These are phyloP conservation scores for Ooceraea biroi DNA, from an alignment of 1,140 invertebrate species.

Conservation along the genomic window DNA sequence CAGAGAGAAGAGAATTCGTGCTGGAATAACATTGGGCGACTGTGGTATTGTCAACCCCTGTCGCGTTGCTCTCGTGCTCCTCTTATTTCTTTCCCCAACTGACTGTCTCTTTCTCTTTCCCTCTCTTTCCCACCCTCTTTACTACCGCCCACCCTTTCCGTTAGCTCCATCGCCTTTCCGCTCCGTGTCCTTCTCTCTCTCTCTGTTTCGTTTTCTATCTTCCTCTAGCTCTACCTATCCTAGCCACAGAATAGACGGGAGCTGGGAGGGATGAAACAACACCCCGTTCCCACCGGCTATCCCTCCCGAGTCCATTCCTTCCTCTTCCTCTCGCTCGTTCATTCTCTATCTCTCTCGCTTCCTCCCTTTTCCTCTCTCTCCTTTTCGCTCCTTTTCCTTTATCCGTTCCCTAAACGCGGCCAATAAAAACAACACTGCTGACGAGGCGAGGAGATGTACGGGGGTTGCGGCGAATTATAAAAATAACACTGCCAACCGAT, in stretches of 20 bases:
- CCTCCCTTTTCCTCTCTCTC: conserved; percentile 40
- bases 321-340: conserved; percentile 11
- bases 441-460: conserved; percentile 69
- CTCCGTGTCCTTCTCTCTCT: not conserved
- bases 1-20: conserved; percentile 80
- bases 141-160: conserved; percentile 36
- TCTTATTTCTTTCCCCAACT: not conserved
- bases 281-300: conserved; percentile 82
- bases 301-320: conserved; percentile 43
- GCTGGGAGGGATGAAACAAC: conserved; percentile 83
- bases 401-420: conserved; percentile 81
- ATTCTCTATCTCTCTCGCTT: not conserved
- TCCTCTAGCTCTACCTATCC: conserved; percentile 79
- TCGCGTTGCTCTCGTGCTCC: conserved; percentile 60
- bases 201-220: conserved; percentile 40
- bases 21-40: conserved; percentile 85
- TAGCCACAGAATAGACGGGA: conserved; percentile 74
- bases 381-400: conserved; percentile 26
- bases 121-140: conserved; percentile 29
- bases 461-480: conserved; percentile 83
- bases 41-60: conserved; percentile 84
- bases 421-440: conserved; percentile 85
- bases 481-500: conserved; percentile 83
- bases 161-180: conserved; percentile 9
- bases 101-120: conserved; percentile 17